Evolutionary conservation across 2,888 invertebrate genomes (phyloP).

Genomic region (Drosophila prolongata): DNA sequence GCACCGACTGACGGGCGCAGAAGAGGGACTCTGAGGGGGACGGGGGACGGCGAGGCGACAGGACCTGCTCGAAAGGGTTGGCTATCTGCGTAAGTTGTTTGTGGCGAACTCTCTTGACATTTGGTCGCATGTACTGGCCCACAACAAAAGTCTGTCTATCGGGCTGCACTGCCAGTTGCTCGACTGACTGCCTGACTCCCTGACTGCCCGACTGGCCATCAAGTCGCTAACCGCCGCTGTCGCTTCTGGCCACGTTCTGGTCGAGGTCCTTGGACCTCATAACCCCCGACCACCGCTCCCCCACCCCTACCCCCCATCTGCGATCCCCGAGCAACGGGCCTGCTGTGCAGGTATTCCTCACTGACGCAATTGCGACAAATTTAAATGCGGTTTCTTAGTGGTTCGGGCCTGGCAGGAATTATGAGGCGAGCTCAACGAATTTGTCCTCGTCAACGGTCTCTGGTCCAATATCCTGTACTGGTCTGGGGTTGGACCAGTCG

Average conservation of each 20-base stretch:
- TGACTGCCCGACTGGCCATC: conserved; percentile 58
- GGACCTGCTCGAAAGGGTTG: conserved; percentile 28
- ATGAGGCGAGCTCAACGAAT: conserved; percentile 42
- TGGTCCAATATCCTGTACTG: conserved; percentile 29
- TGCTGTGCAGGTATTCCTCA: conserved; percentile 52
- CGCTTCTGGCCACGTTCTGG: conserved; percentile 47
- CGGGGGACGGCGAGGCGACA: background rate
- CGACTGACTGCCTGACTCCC: background rate
- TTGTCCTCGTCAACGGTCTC: conserved; percentile 45
- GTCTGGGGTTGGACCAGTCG: conserved; percentile 15
- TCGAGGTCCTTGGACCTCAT: conserved; percentile 47
- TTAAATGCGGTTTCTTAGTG: conserved; percentile 74
- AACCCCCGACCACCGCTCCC: background rate
- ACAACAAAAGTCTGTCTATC: conserved; percentile 39
- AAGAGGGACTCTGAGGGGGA: conserved; percentile 7
- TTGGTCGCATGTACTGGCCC: conserved; percentile 37
- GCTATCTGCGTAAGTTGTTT: conserved; percentile 45
- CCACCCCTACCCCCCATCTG: background rate
- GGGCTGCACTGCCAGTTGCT: conserved; percentile 9
- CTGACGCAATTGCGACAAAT: conserved; percentile 80
- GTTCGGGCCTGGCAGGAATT: conserved; percentile 23
- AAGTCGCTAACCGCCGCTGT: conserved; percentile 74
- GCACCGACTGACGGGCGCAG: conserved; percentile 66
- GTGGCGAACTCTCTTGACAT: conserved; percentile 76
- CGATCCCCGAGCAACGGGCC: background rate